Conservation (phyloP, 2,888 invertebrate genomes). For the Vanessa cardui region DNA sequence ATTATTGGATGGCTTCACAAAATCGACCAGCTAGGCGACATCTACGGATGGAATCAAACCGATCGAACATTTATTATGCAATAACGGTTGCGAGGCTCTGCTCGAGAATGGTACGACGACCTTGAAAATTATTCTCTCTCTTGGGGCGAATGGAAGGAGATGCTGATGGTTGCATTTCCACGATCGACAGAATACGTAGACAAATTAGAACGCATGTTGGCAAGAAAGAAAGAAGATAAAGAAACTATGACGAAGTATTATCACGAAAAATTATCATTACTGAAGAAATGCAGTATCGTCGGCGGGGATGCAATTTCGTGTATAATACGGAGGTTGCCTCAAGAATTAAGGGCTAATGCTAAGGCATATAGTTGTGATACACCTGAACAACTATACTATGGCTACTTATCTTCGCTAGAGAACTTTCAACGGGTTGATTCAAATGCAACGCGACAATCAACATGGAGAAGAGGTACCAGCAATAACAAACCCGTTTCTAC, state of each 20-base stretch:
- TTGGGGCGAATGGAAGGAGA: neutral
- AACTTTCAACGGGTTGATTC: too few species aligned
- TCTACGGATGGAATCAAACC: too few species aligned
- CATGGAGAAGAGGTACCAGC: too few species aligned
- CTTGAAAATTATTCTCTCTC: too few species aligned
- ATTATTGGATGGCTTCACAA: too few species aligned
- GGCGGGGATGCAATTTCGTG: constrained; percentile 42
- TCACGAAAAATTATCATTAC: constrained; percentile 43
- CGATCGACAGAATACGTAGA: constrained; percentile 47
- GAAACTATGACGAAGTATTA: constrained; percentile 52
- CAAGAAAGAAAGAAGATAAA: constrained; percentile 40
- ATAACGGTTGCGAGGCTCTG: too few species aligned
- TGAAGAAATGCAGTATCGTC: constrained; percentile 42
- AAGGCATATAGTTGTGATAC: constrained; percentile 42
- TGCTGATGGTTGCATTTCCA: neutral
- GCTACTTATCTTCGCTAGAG: constrained; percentile 41
- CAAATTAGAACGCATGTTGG: constrained; percentile 46
- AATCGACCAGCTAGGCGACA: too few species aligned
- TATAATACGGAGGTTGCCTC: constrained; percentile 40
- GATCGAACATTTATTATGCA: too few species aligned
- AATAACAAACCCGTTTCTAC: too few species aligned
- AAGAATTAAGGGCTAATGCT: constrained; percentile 40
- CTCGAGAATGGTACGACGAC: too few species aligned
- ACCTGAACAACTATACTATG: constrained; percentile 42
- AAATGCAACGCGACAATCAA: too few species aligned